A percentile compares a stretch with the other conserved stretches of the same genome.
These are phyloP conservation scores for Syrphus vitripennis DNA, from an alignment of 2,888 invertebrate species.

Conservation along the genomic window DNA sequence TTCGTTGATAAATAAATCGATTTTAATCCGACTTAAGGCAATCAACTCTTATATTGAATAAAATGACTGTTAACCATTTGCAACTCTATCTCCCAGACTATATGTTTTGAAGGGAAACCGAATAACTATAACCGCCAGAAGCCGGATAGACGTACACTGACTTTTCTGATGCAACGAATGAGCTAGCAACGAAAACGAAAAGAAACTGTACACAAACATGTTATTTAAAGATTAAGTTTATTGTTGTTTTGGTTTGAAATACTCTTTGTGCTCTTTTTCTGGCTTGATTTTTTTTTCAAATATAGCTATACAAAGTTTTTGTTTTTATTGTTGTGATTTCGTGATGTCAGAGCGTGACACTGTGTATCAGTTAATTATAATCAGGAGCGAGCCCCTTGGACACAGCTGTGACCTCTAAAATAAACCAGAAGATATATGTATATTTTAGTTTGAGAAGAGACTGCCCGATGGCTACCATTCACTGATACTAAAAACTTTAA, in stretches of 20 bases:
- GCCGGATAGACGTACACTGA: constrained; percentile 31
- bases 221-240: constrained; percentile 37
- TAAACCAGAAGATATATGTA: background rate
- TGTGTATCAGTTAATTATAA: constrained; percentile 44
- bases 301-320: background rate
- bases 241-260: constrained; percentile 34
- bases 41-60: background rate
- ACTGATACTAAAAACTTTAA: background rate
- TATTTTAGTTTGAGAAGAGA: background rate
- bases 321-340: background rate
- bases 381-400: constrained; percentile 60
- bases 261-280: constrained; percentile 39
- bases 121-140: constrained; percentile 2
- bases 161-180: constrained; percentile 24
- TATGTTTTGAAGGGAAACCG: background rate
- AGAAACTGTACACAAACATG: constrained; percentile 7
- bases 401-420: constrained; percentile 45
- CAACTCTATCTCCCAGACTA: background rate
- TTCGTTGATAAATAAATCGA: too few relatives aligned
- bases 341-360: constrained; percentile 53
- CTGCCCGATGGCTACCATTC: background rate
- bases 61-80: background rate
- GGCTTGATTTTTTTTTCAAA: constrained; percentile 8
- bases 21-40: background rate
- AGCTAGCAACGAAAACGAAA: constrained; percentile 35